Base-by-base conservation (phyloP, 2,113 vertebrate species). In the Paraplagusia blochii region DNA sequence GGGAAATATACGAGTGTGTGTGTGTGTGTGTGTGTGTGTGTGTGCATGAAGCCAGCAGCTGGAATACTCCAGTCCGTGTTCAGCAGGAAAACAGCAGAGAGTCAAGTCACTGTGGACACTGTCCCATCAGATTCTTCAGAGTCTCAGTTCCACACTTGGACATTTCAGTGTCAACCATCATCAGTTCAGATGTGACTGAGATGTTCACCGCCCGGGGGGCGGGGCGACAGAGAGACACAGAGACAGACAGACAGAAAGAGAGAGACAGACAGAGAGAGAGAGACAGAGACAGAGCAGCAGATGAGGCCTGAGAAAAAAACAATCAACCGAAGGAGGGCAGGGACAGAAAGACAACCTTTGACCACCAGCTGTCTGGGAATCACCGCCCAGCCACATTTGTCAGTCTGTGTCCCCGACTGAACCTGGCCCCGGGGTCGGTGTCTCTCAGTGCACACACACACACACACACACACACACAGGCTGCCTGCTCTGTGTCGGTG, bases 311-410 rank as follows among this genome's bases (percentile, higher is more conserved):
- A 77, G 69, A 77, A 74, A 81, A 53, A 39, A 75, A 77, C 78
- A 70, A 83, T 80, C 81, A 76, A 72, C 69, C 69, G 75, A 81
- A 79, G 55, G 80, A 87, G 75, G 75, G 76, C 73, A 76, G 53
- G 63, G 76, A 84, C 58, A 84, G 77, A 85, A 77, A 83, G 77
- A 46, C 66, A 13, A 86, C 77, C 84, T 85, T 80, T 85, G 85
- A 87, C 82, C 84, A 62, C 71, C 84, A 83, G 82, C 85, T 87
- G 86, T 85, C 80, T 80, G 78, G 18, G 74, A 84, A 85, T 77
- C 79, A 76, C 66, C 45, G 65, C 72, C 77, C 73, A 34, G 74
- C 55, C 36, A 17, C 83, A 79, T 81, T 77, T 73, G 77, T 80
- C 76, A 63, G 76, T 80, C 76, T 79, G 82, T 75, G 79, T 87